Conservation (phyloP, 2,797 vertebrate genomes). For the Antrozous pallidus region DNA sequence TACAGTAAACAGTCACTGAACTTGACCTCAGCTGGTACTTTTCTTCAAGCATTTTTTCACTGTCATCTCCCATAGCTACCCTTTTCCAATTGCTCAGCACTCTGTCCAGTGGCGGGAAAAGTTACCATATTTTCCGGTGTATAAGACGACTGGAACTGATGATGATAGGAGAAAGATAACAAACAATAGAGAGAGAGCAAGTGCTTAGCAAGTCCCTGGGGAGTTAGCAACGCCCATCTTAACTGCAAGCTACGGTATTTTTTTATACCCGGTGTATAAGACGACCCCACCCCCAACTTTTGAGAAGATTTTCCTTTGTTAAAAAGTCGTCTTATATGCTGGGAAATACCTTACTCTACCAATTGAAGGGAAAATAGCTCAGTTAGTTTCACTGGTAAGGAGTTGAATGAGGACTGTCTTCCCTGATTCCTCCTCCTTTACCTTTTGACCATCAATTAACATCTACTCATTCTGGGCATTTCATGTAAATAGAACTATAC, state of each 20-base stretch:
- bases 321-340: too few relatives aligned
- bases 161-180: too few relatives aligned
- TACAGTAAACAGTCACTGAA: background rate
- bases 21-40: background rate
- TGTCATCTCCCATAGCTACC: background rate
- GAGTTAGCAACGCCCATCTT: too few relatives aligned
- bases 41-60: slow-evolving; percentile 9
- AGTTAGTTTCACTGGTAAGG: background rate
- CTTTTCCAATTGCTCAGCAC: background rate
- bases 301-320: too few relatives aligned
- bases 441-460: background rate
- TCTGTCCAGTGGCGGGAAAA: background rate
- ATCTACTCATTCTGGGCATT: background rate
- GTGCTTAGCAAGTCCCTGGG: too few relatives aligned
- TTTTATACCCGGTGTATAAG: too few relatives aligned
- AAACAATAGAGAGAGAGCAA: too few relatives aligned
- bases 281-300: too few relatives aligned
- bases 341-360: too few relatives aligned
- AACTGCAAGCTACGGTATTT: too few relatives aligned
- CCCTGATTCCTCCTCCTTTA: background rate
- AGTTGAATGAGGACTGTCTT: background rate
- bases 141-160: too few relatives aligned
- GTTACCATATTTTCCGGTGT: too few relatives aligned
- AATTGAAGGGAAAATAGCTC: background rate
- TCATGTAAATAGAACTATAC: background rate